These are phyloP conservation scores for Pachycephala philippinensis DNA, from an alignment of 2,113 vertebrate species.

Conservation along the genomic window DNA sequence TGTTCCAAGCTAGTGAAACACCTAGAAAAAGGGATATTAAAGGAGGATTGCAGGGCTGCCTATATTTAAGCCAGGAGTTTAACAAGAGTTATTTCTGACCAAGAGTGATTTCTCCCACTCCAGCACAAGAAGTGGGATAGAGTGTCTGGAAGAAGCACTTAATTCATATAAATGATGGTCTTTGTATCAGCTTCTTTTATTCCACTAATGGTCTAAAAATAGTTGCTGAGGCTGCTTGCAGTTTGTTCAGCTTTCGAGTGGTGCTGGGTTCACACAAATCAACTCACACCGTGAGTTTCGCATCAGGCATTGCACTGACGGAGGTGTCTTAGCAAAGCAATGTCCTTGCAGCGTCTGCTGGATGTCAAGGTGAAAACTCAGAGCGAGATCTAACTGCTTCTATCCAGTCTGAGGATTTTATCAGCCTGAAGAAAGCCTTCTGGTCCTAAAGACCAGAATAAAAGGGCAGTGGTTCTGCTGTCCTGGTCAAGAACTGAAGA, in stretches of 20 bases:
- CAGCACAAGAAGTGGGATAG: neutral
- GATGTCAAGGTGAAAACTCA: neutral
- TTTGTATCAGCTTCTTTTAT: neutral
- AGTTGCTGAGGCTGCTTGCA: neutral
- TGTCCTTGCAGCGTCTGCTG: neutral
- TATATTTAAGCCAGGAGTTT: neutral
- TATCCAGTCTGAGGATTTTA: neutral
- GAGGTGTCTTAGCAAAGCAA: neutral
- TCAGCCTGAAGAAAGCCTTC: neutral
- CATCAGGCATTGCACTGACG: neutral
- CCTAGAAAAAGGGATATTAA: neutral
- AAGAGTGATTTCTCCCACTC: neutral
- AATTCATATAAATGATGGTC: neutral
- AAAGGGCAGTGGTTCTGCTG: neutral
- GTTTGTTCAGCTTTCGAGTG: neutral
- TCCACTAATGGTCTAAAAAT: neutral
- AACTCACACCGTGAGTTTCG: neutral
- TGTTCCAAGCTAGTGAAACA: neutral
- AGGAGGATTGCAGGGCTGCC: neutral
- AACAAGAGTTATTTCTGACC: neutral
- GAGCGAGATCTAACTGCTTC: neutral
- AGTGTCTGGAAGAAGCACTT: neutral
- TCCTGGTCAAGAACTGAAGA: neutral
- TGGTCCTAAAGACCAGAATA: neutral
- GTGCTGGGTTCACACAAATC: neutral